A percentile compares a stretch with the other conserved stretches of the same genome.
Conservation (phyloP, 2,797 vertebrate species). For the Poliocrania exsul region DNA sequence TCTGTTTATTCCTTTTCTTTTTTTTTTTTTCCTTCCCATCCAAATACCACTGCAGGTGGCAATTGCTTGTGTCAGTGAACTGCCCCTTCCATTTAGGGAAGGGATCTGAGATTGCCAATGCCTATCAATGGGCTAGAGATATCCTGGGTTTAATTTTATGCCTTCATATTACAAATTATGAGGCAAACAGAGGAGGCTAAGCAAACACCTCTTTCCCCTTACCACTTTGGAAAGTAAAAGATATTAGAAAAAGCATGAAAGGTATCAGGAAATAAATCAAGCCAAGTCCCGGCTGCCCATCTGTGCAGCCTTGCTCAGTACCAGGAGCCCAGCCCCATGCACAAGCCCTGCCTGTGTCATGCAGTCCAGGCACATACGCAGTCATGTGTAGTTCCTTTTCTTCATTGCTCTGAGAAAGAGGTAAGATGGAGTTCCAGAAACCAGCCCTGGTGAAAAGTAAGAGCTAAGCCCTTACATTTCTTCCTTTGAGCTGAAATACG, state of each 20-base stretch:
- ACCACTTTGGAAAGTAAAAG: neutral
- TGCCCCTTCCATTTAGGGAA: neutral
- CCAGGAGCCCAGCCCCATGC: rapidly evolving
- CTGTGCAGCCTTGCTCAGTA: neutral
- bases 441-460: neutral
- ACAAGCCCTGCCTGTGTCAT: rapidly evolving
- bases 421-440: neutral
- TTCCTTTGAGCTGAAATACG: neutral
- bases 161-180: neutral
- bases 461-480: neutral
- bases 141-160: neutral
- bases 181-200: neutral
- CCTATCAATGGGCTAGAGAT: neutral
- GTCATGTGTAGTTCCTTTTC: neutral
- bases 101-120: neutral
- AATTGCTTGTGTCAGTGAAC: neutral
- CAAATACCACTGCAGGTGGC: neutral
- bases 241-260: neutral
- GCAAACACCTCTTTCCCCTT: neutral
- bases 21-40: rapidly evolving
- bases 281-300: neutral
- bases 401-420: neutral
- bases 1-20: slow-evolving; percentile 8
- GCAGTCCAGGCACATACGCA: neutral
- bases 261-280: neutral